A percentile compares a stretch with the other conserved stretches of the same genome.
Conservation (phyloP, 2,797 vertebrate species). For the Meriones psammophilus region DNA sequence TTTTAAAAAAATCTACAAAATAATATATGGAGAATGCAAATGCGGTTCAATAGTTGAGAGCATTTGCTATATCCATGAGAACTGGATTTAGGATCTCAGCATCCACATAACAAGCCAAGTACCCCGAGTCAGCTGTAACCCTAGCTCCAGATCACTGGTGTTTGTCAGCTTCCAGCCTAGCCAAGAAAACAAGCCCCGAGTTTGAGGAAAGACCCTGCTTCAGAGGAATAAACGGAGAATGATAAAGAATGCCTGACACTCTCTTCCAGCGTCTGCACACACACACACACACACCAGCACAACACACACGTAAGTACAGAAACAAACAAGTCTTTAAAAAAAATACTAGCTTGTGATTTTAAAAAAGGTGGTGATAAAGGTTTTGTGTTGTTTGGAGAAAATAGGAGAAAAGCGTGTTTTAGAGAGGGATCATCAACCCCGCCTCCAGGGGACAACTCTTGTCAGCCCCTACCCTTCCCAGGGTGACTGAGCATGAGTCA, state of each 20-base stretch:
- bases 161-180: neutral
- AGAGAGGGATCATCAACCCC: neutral
- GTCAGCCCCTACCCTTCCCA: neutral
- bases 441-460: neutral
- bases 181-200: neutral
- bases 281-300: neutral
- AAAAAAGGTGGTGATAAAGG: neutral
- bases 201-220: neutral
- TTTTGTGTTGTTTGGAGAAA: constrained; percentile 3
- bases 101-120: neutral
- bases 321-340: neutral
- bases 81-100: neutral
- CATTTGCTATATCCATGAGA: neutral
- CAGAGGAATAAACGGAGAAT: neutral
- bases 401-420: neutral
- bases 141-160: neutral
- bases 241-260: neutral
- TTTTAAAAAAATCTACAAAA: neutral
- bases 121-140: neutral
- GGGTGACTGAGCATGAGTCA: neutral
- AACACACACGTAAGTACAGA: neutral
- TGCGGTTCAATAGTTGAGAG: neutral
- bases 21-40: neutral
- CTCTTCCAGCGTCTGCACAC: neutral
- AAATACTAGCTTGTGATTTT: neutral